These are phyloP conservation scores for Montipora efflorescens DNA, from an alignment of 64 coral and sea anemone species.

Conservation along the genomic window DNA sequence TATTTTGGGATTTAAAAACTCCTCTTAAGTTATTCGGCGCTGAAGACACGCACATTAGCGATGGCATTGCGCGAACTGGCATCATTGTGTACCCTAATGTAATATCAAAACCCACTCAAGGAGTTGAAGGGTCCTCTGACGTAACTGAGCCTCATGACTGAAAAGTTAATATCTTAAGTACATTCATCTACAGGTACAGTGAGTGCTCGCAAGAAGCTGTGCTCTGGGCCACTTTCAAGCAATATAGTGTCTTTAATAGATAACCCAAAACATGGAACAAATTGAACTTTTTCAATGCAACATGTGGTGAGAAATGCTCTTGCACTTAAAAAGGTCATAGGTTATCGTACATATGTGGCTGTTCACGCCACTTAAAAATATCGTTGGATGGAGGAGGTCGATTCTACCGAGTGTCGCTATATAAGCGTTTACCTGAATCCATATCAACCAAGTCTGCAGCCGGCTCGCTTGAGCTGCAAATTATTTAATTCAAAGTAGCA, in stretches of 20 bases:
- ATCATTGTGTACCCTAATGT: neutral
- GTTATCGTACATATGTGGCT: neutral
- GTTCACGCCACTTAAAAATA: neutral
- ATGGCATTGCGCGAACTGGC: neutral
- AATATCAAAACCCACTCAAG: conserved; percentile 40
- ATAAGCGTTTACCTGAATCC: neutral
- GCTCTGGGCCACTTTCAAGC: too few species aligned
- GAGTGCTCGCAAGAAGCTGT: too few species aligned
- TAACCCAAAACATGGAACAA: too few species aligned
- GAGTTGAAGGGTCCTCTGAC: conserved; percentile 3
- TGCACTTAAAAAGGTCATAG: neutral
- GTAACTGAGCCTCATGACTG: neutral
- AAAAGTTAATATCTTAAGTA: neutral
- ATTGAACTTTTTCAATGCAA: too few species aligned
- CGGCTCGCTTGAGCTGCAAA: neutral
- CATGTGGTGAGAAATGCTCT: too few species aligned
- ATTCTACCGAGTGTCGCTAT: neutral
- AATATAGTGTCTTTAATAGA: too few species aligned
- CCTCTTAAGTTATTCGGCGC: neutral
- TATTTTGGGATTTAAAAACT: neutral
- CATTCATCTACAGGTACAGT: neutral
- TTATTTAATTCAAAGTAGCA: neutral
- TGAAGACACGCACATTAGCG: neutral
- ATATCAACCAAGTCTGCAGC: neutral
- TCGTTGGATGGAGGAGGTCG: neutral